Evolutionary conservation across 2,797 vertebrate species (phyloP).

Genomic region (Odontamblyopus rebecca): DNA sequence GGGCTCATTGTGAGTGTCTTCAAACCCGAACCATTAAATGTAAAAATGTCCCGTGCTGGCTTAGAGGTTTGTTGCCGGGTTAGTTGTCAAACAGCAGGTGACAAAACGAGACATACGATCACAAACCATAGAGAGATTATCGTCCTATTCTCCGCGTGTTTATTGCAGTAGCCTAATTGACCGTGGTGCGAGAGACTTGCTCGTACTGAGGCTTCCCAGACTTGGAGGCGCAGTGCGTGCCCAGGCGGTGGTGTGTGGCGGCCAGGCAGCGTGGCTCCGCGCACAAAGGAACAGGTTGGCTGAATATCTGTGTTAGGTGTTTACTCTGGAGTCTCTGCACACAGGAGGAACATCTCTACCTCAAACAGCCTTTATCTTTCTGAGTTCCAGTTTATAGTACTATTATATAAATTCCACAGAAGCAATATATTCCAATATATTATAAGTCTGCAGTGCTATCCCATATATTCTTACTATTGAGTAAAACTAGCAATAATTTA

Average conservation of each 20-base stretch:
- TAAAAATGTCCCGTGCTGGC: slow-evolving; percentile 11
- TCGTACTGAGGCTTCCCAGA: not conserved
- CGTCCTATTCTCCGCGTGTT: not conserved
- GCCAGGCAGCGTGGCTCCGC: slow-evolving; percentile 44
- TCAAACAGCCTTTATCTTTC: not conserved
- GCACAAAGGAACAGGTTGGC: slow-evolving; percentile 70
- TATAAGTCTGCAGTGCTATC: not conserved
- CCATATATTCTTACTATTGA: not conserved
- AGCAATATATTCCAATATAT: not conserved
- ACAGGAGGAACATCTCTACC: not conserved
- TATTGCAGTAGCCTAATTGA: not conserved
- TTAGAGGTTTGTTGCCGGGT: slow-evolving; percentile 50
- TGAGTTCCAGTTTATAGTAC: not conserved
- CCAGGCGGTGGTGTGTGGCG: slow-evolving; percentile 20
- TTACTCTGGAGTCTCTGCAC: slow-evolving; percentile 10
- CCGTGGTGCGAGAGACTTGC: not conserved
- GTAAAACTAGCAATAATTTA: not conserved
- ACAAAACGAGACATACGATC: slow-evolving; percentile 10
- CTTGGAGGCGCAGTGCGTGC: slow-evolving; percentile 16
- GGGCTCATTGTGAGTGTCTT: not conserved
- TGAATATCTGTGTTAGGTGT: slow-evolving; percentile 30
- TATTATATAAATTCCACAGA: too few relatives aligned
- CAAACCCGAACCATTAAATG: not conserved
- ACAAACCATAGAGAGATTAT: not conserved
- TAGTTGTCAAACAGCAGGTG: slow-evolving; percentile 37